Evolutionary conservation across 2,113 vertebrate genomes (phyloP).

Genomic region (Sinocyclocheilus maitianheensis): DNA sequence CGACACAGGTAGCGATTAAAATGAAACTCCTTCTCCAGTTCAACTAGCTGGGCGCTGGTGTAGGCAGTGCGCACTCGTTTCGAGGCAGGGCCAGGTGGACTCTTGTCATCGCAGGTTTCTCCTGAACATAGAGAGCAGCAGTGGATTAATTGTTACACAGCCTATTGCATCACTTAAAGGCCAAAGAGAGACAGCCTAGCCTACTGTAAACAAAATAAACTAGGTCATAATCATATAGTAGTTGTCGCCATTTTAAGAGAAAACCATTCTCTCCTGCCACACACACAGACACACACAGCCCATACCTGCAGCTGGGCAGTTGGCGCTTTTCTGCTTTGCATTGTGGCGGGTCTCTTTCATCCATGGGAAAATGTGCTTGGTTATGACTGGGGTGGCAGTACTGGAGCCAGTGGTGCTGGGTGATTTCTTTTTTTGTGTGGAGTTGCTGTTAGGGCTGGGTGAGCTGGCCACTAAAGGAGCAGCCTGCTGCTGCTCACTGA

Average conservation of each 20-base stretch:
- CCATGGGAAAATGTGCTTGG: slow-evolving; percentile 76
- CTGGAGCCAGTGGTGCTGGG: slow-evolving; percentile 77
- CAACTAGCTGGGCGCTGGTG: slow-evolving; percentile 90
- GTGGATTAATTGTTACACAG: neutral
- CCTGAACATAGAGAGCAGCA: slow-evolving; percentile 71
- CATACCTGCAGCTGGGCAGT: slow-evolving; percentile 89
- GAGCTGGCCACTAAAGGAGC: slow-evolving; percentile 87
- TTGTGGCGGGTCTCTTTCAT: slow-evolving; percentile 98
- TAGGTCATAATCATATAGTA: neutral
- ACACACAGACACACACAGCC: neutral
- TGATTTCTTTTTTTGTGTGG: slow-evolving; percentile 90
- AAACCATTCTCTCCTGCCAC: neutral
- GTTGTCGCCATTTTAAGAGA: neutral
- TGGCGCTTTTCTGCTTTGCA: slow-evolving; percentile 92
- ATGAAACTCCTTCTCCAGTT: no score
- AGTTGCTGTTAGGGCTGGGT: slow-evolving; percentile 82
- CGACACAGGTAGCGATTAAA: no score
- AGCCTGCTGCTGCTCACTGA: slow-evolving; percentile 84
- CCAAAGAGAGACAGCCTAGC: neutral
- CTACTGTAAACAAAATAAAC: neutral
- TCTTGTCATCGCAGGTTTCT: slow-evolving; percentile 96
- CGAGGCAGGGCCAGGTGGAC: slow-evolving; percentile 93
- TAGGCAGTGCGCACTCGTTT: slow-evolving; percentile 97
- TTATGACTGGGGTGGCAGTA: slow-evolving; percentile 79
- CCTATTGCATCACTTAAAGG: neutral